These are phyloP conservation scores for Urocynchramus pylzowi DNA, from an alignment of 2,113 vertebrate genomes.

Conservation along the genomic window DNA sequence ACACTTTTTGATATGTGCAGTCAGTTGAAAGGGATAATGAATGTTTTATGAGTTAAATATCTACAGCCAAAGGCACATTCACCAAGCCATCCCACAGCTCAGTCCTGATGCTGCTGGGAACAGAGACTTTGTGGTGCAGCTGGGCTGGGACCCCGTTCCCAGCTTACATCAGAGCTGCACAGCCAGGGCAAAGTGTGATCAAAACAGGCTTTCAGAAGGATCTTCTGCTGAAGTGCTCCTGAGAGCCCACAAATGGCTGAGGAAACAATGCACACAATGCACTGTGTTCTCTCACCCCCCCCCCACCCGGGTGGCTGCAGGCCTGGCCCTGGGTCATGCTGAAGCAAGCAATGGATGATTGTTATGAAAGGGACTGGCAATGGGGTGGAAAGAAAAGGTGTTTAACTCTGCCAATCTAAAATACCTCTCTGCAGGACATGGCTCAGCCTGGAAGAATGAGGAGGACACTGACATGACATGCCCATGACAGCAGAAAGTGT, in stretches of 20 bases:
- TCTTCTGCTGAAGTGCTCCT: neutral
- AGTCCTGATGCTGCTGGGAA: neutral
- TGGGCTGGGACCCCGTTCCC: neutral
- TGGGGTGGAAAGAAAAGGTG: neutral
- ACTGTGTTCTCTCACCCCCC: neutral
- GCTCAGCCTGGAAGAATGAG: neutral
- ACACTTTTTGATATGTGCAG: neutral
- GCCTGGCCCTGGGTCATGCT: neutral
- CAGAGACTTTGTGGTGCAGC: neutral
- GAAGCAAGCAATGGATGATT: neutral
- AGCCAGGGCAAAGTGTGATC: neutral
- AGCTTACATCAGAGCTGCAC: neutral
- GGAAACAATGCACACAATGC: conserved; percentile 7
- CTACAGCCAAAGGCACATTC: neutral
- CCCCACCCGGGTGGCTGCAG: neutral
- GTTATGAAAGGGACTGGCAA: neutral
- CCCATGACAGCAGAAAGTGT: neutral
- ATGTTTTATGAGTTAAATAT: neutral
- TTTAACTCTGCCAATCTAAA: neutral
- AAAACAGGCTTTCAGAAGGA: neutral
- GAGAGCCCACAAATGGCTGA: neutral
- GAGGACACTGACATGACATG: neutral
- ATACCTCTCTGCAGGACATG: neutral
- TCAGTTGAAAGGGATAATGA: neutral
- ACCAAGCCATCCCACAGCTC: neutral